Evolutionary conservation across 2,888 invertebrate species (phyloP).

Genomic region (Nasonia oneida): DNA sequence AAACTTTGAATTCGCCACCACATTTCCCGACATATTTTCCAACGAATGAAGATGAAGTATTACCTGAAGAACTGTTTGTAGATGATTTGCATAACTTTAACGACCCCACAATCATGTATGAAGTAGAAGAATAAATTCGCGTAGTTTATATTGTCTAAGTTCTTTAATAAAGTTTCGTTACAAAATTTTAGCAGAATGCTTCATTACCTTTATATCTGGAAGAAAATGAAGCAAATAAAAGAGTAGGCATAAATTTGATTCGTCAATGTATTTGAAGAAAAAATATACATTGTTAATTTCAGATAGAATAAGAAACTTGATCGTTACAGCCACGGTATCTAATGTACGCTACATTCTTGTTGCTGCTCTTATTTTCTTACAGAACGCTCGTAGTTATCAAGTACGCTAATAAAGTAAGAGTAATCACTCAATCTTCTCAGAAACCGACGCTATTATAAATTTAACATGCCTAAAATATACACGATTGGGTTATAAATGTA

Average conservation of each 20-base stretch:
- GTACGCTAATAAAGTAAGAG: conserved; percentile 74
- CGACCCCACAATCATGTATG: conserved; percentile 85
- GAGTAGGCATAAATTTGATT: conserved; percentile 54
- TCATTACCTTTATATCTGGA: conserved; percentile 7
- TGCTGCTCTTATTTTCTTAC: conserved; percentile 67
- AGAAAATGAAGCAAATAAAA: conserved; percentile 40
- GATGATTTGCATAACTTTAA: conserved; percentile 88
- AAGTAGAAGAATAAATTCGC: conserved; percentile 72
- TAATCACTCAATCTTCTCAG: conserved; percentile 75
- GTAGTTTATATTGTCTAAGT: conserved; percentile 38
- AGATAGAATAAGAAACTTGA: conserved; percentile 64
- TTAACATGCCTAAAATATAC: conserved; percentile 78
- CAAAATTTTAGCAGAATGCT: conserved; percentile 24
- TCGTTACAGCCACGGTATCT: conserved; percentile 64
- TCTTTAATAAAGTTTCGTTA: conserved; percentile 60
- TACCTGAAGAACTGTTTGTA: conserved; percentile 88
- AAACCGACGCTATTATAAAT: conserved; percentile 77
- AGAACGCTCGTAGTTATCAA: conserved; percentile 70
- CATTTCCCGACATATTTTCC: conserved; percentile 91
- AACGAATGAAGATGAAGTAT: conserved; percentile 80
- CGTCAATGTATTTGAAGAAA: conserved; percentile 63
- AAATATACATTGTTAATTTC: conserved; percentile 63
- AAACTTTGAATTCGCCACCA: conserved; percentile 76
- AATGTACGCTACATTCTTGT: conserved; percentile 71
- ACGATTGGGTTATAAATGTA: conserved; percentile 75